Evolutionary conservation across 1,140 invertebrate species (phyloP).

Genomic region (Drosophila nigrodunni): DNA sequence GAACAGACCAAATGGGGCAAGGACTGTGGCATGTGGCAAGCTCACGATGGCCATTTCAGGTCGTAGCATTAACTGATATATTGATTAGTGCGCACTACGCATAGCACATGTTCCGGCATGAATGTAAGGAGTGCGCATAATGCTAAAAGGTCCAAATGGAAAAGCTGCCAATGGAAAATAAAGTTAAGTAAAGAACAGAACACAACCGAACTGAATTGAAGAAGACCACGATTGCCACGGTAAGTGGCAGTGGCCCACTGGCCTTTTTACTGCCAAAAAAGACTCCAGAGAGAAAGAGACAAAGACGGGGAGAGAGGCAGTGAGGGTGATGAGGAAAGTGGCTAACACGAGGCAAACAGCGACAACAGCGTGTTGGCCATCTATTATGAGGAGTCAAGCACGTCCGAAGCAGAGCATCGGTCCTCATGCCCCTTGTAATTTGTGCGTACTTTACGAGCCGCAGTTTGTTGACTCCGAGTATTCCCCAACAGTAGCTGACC

Average conservation of each 20-base stretch:
- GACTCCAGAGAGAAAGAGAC: conserved; percentile 30
- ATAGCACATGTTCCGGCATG: conserved; percentile 24
- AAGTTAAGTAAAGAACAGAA: neutral
- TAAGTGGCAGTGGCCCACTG: conserved; percentile 32
- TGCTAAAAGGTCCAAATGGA: conserved; percentile 13
- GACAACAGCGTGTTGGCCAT: conserved; percentile 46
- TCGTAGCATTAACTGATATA: conserved; percentile 11
- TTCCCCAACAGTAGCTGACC: conserved; percentile 28
- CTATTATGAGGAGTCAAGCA: conserved; percentile 52
- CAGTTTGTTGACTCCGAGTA: conserved; percentile 17
- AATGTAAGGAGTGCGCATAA: conserved; percentile 16
- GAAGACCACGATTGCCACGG: neutral
- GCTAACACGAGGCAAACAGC: neutral
- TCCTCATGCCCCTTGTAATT: conserved; percentile 29
- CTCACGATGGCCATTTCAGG: conserved; percentile 9
- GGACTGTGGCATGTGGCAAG: neutral
- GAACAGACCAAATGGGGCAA: neutral
- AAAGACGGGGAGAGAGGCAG: neutral
- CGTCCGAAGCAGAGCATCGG: conserved; percentile 33
- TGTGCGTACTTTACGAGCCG: conserved; percentile 54
- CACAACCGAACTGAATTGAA: neutral
- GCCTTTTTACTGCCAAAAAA: conserved; percentile 44
- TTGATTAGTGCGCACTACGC: conserved; percentile 23
- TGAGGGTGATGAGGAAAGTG: neutral
- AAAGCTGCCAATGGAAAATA: neutral